Conservation (phyloP, 2,113 vertebrate species). For the Xerus inauris region DNA sequence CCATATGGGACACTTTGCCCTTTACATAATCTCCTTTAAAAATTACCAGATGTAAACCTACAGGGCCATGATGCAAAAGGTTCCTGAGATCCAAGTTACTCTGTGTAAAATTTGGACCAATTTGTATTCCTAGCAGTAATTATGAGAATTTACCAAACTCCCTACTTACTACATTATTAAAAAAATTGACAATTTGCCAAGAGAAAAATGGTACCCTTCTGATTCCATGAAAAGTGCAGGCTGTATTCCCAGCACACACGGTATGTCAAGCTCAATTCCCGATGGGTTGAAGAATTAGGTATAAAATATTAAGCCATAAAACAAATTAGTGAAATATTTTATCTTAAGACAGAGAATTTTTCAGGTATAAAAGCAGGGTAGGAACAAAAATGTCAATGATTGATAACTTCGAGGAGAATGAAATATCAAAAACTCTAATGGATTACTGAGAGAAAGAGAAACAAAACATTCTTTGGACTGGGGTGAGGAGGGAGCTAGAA, state of each 20-base stretch:
- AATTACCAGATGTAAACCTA: background rate
- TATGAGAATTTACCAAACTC: background rate
- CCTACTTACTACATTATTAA: background rate
- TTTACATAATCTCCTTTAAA: background rate
- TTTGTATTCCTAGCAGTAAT: background rate
- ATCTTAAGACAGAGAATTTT: background rate
- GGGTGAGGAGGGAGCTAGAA: background rate
- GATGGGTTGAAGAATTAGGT: background rate
- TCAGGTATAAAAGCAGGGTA: background rate
- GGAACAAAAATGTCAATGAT: background rate
- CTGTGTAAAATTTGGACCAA: background rate
- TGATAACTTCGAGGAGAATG: background rate
- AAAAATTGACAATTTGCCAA: background rate
- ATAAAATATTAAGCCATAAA: conserved; percentile 4
- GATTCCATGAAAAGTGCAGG: background rate
- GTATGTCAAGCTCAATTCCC: background rate
- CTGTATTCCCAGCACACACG: background rate
- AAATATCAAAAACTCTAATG: background rate
- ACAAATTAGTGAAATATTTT: background rate
- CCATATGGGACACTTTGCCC: background rate
- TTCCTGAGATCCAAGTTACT: background rate
- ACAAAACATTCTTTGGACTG: background rate
- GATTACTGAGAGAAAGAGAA: conserved; percentile 21
- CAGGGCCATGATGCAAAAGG: background rate
- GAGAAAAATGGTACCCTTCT: background rate